Evolutionary conservation across 2,113 vertebrate species (phyloP), one percentile per base, ranked within the genome.

Genomic region (Leptocoma aspasia): DNA sequence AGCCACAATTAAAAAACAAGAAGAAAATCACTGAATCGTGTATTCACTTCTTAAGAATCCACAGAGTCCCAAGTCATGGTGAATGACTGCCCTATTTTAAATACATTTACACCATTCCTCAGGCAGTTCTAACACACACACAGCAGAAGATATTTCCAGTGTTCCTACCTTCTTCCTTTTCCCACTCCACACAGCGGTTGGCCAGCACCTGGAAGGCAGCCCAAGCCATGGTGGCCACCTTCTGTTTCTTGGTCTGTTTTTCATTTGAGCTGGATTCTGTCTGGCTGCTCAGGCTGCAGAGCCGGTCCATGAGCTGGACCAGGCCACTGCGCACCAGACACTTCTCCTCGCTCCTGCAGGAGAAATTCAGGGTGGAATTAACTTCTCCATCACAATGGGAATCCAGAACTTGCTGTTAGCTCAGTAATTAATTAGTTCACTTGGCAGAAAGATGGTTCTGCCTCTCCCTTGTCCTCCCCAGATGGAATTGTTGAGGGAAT

Each of bases 211-310:
- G 99, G 97, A 99, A 99, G 69, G 99, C 99, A 35, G 99, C 99
- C 99, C 99, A 99, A 68, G 99, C 99, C 99, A 99, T 99, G 49
- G 99, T 98, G 85, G 99, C 99, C 89, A 99, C 99, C 90, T 99
- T 99, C 96, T 99, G 99, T 68, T 99, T 99, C 96, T 98, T 99
- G 42, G 99, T 99, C 89, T 99, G 99, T 39, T 99, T 99, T 96
- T 99, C 99, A 56, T 97, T 99, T 6, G 99, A 99, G 97, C 98
- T 98, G 95, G 99, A 98, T 90, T 99, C 99, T 1, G 98, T 98
- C 97, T 99, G 99, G 95, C 99, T 99, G 95, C 99, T 99, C 72
- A 99, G 94, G 78, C 99, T 99, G 78, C 99, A 99, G 28, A 99
- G 97, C 18, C 98, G 96, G 79, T 99, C 99, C 99, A 99, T 99